Conservation (phyloP, 2,888 invertebrate genomes). For the Bimastos eiseni region DNA sequence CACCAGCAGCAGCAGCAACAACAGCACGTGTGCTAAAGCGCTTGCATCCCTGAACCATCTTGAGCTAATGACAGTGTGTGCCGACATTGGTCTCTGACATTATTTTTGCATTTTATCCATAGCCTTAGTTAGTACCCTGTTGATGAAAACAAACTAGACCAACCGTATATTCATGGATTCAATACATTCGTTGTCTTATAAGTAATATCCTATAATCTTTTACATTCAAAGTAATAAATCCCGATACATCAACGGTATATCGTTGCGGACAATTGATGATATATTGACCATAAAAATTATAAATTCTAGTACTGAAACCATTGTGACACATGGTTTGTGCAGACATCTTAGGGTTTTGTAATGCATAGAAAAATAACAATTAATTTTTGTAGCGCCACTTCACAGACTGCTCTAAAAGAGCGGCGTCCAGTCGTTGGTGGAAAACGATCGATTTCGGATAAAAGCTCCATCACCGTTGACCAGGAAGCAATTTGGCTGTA, state of each 20-base stretch:
- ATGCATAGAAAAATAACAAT: background rate
- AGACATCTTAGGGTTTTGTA: background rate
- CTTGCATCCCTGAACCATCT: no score
- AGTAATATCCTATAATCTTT: no score
- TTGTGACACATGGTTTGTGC: no score
- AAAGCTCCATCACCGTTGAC: background rate
- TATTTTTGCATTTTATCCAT: no score
- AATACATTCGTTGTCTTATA: no score
- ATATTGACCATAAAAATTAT: background rate
- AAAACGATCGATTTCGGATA: background rate
- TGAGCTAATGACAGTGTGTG: no score
- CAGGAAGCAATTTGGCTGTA: background rate
- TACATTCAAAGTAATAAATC: no score
- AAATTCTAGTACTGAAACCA: background rate
- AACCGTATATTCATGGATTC: no score
- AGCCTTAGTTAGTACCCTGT: no score
- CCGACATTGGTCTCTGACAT: no score
- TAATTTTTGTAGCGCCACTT: background rate
- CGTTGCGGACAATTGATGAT: no score
- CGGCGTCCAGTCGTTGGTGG: background rate
- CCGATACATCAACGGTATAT: background rate
- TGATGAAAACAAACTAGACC: no score
- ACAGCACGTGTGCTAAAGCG: background rate
- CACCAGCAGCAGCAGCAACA: background rate
- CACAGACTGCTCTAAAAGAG: background rate